Conservation (phyloP, 1,140 invertebrate genomes). For the Neelides sp. region DNA sequence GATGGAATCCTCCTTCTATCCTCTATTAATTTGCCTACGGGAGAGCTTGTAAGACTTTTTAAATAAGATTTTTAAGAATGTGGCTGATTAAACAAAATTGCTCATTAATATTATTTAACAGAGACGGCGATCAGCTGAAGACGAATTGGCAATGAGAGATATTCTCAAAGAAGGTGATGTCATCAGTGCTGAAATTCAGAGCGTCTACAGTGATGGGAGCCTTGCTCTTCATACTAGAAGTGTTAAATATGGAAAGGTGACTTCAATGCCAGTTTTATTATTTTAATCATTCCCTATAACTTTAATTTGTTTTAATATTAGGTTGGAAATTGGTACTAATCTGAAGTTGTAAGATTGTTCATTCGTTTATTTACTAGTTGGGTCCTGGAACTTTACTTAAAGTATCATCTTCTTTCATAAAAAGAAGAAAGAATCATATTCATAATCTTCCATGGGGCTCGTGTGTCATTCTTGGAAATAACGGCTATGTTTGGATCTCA, state of each 20-base stretch:
- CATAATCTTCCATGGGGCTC: conserved; percentile 82
- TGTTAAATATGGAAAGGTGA: conserved; percentile 91
- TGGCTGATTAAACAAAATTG: not conserved
- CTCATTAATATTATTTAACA: conserved; percentile 37
- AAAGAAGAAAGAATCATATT: conserved; percentile 89
- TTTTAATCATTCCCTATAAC: not conserved
- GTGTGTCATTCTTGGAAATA: conserved; percentile 86
- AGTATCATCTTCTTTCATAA: conserved; percentile 84
- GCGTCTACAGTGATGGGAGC: conserved; percentile 76
- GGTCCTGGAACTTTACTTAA: conserved; percentile 79
- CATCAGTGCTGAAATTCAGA: conserved; percentile 94
- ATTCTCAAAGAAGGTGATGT: conserved; percentile 93
- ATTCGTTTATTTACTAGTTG: conserved; percentile 39
- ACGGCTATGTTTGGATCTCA: conserved; percentile 92
- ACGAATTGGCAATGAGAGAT: conserved; percentile 92
- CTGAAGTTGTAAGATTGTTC: not conserved
- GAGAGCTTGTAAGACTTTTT: conserved; percentile 61
- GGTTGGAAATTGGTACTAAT: not conserved
- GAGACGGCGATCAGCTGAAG: conserved; percentile 82
- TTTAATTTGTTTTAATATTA: conserved; percentile 6
- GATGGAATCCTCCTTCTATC: conserved; percentile 79
- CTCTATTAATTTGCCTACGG: conserved; percentile 92
- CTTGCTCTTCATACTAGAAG: conserved; percentile 89
- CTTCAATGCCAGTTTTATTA: conserved; percentile 6
- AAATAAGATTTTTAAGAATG: not conserved